These are phyloP conservation scores for Drosophila neotestacea DNA, from an alignment of 2,888 invertebrate genomes.

Conservation along the genomic window DNA sequence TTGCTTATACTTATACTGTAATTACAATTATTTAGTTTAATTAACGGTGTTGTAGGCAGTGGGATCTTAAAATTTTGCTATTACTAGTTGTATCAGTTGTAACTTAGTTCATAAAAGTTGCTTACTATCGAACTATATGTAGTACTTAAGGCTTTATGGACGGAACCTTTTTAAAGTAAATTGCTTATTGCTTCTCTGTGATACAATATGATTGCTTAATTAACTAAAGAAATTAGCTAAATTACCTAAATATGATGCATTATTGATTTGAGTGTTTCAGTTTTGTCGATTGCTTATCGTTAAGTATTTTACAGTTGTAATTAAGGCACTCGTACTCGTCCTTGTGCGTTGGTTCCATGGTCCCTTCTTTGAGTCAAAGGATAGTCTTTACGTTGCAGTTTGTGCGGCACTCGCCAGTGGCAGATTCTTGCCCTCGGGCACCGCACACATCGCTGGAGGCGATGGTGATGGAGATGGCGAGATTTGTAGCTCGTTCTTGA, in stretches of 20 bases:
- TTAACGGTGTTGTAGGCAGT: slow-evolving; percentile 19
- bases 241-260: slow-evolving; percentile 48
- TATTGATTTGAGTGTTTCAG: slow-evolving; percentile 37
- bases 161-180: slow-evolving; percentile 65
- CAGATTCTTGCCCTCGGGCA: slow-evolving; percentile 54
- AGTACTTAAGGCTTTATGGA: slow-evolving; percentile 65
- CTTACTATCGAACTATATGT: not conserved
- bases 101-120: slow-evolving; percentile 1
- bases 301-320: slow-evolving; percentile 66
- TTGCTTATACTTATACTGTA: not conserved
- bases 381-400: slow-evolving; percentile 75
- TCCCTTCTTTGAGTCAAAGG: slow-evolving; percentile 14
- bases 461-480: slow-evolving; percentile 82
- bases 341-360: slow-evolving; percentile 23
- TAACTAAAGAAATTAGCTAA: slow-evolving; percentile 42
- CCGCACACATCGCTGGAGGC: slow-evolving; percentile 51
- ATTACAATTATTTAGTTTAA: slow-evolving; percentile 3
- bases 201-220: slow-evolving; percentile 46
- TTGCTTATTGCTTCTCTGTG: slow-evolving; percentile 31
- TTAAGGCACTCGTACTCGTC: slow-evolving; percentile 41
- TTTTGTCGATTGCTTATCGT: slow-evolving; percentile 39
- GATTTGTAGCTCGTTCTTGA: slow-evolving; percentile 82
- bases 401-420: slow-evolving; percentile 67
- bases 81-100: slow-evolving; percentile 25
- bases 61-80: slow-evolving; percentile 13